Evolutionary conservation across 2,113 vertebrate genomes (phyloP).

Genomic region (Bettongia penicillata): DNA sequence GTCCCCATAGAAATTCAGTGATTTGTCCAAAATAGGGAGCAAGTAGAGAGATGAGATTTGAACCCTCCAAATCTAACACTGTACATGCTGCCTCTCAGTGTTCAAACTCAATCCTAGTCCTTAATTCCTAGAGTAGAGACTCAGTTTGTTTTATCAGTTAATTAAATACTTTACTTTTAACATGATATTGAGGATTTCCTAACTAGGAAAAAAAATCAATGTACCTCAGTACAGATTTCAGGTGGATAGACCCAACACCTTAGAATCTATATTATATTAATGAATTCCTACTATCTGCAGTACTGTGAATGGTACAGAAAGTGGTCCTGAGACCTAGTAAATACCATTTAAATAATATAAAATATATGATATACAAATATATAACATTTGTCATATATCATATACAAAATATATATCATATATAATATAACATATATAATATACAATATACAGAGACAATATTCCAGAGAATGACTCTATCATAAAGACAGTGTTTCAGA

Average conservation of each 20-base stretch:
- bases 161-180: neutral
- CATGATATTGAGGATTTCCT: neutral
- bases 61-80: neutral
- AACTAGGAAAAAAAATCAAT: neutral
- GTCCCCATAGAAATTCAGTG: neutral
- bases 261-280: neutral
- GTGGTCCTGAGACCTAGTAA: neutral
- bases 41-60: neutral
- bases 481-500: constrained; percentile 6
- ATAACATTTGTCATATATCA: too few relatives aligned
- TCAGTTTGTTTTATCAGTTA: neutral
- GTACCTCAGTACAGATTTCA: neutral
- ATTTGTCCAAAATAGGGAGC: neutral
- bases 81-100: neutral
- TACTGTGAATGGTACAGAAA: neutral
- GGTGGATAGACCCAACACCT: neutral
- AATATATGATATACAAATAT: too few relatives aligned
- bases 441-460: neutral
- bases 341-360: neutral
- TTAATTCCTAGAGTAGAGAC: neutral
- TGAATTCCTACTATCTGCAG: neutral
- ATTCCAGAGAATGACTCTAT: constrained; percentile 21
- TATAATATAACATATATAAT: too few relatives aligned
- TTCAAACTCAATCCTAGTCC: neutral
- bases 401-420: too few relatives aligned